phyloP scores from a whole-genome alignment of 2,113 vertebrate species.

The Syngnathus typhle region DNA sequence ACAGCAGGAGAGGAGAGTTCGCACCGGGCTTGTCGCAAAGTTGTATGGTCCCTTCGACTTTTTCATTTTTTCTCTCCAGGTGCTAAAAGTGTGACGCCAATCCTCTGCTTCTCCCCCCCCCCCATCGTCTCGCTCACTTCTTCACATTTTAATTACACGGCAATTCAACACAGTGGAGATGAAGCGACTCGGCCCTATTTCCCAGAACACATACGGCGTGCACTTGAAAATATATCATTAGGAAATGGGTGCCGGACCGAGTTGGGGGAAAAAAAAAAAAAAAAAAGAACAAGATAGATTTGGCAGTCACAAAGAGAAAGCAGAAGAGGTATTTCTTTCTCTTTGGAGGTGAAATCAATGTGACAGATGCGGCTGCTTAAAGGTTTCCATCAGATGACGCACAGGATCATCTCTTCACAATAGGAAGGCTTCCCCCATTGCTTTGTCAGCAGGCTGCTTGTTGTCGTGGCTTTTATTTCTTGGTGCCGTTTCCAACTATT shows the following conservation, averaged over 20 bases:
- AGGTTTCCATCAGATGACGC: slow-evolving; percentile 64
- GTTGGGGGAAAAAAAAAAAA: neutral
- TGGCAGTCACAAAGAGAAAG: slow-evolving; percentile 17
- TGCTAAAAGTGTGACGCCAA: slow-evolving; percentile 24
- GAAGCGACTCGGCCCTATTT: slow-evolving; percentile 33
- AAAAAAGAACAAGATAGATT: slow-evolving; percentile 7
- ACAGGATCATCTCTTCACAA: slow-evolving; percentile 62
- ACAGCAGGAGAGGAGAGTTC: neutral
- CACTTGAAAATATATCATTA: slow-evolving; percentile 38
- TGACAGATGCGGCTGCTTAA: slow-evolving; percentile 52
- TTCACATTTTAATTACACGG: slow-evolving; percentile 65
- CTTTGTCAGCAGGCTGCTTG: slow-evolving; percentile 69
- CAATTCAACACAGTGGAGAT: slow-evolving; percentile 43
- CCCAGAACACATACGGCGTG: slow-evolving; percentile 15
- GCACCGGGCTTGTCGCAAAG: too few relatives aligned
- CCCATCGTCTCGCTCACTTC: slow-evolving; percentile 5
- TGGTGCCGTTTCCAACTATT: slow-evolving; percentile 68
- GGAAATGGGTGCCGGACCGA: slow-evolving; percentile 22
- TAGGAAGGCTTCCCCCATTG: slow-evolving; percentile 54
- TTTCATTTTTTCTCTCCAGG: slow-evolving; percentile 1
- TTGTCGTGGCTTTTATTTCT: slow-evolving; percentile 66
- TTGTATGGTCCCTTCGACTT: too few relatives aligned
- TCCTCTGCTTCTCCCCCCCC: slow-evolving; percentile 4
- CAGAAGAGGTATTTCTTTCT: slow-evolving; percentile 30
- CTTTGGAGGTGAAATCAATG: slow-evolving; percentile 46